These are phyloP conservation scores for Dinoponera quadriceps DNA, from an alignment of 1,140 invertebrate genomes.

Conservation along the genomic window DNA sequence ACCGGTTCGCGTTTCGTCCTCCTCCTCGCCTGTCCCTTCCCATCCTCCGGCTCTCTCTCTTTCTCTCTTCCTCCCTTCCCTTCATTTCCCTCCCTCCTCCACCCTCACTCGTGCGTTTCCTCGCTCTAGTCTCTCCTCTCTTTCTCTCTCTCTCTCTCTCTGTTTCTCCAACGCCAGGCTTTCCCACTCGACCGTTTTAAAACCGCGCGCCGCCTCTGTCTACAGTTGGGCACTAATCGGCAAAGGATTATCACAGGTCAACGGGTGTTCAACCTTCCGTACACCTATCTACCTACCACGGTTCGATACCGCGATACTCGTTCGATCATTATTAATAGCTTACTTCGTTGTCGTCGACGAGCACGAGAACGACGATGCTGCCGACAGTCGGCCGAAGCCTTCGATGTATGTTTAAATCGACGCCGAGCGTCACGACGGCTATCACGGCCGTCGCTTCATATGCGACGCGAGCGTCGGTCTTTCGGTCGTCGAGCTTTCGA, in stretches of 20 bases:
- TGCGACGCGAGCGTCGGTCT: neutral
- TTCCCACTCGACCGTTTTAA: constrained; percentile 68
- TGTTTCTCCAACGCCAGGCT: constrained; percentile 42
- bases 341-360: neutral
- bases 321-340: constrained; percentile 74
- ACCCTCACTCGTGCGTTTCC: constrained; percentile 23
- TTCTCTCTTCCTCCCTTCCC: constrained; percentile 29
- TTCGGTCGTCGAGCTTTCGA: neutral
- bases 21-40: constrained; percentile 17
- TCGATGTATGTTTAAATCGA: no score
- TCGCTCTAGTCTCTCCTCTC: neutral
- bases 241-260: constrained; percentile 82
- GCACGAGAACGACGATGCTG: neutral
- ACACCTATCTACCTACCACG: constrained; percentile 62
- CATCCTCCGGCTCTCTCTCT: neutral
- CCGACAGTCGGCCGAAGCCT: constrained; percentile 1
- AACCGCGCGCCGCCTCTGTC: constrained; percentile 69
- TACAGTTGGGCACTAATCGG: constrained; percentile 80
- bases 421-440: constrained; percentile 1
- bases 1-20: constrained; percentile 72
- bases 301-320: constrained; percentile 70
- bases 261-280: constrained; percentile 81
- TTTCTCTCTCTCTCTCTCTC: constrained; percentile 35
- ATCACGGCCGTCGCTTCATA: neutral
- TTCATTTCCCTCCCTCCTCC: constrained; percentile 1